Evolutionary conservation across 2,888 invertebrate genomes (phyloP).

Genomic region (Microctonus aethiopoides): DNA sequence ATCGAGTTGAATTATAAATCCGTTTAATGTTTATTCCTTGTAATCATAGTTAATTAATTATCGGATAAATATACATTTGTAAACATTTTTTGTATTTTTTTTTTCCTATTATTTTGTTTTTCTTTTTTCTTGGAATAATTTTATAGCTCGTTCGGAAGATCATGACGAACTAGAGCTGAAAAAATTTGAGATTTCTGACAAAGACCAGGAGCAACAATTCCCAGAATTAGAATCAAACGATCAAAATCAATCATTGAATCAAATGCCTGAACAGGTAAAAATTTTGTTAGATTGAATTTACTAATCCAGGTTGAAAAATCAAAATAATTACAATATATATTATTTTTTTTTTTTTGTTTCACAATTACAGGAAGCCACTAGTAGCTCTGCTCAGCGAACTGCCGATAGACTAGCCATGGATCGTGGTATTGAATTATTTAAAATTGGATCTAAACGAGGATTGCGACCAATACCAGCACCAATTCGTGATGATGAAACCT

Average conservation of each 20-base stretch:
- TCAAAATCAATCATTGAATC: constrained; percentile 46
- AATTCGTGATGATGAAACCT: constrained; percentile 38
- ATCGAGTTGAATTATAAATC: background rate
- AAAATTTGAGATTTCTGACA: constrained; percentile 51
- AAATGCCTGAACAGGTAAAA: constrained; percentile 41
- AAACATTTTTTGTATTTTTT: no score
- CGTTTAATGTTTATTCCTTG: no score
- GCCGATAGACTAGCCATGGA: constrained; percentile 10
- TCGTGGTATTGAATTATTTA: constrained; percentile 5
- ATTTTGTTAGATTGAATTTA: background rate
- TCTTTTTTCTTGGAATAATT: background rate
- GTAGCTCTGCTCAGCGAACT: constrained; percentile 7
- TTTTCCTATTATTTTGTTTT: no score
- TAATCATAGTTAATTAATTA: no score
- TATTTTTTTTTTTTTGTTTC: no score
- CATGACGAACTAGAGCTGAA: constrained; percentile 60
- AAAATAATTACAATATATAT: no score
- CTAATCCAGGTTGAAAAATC: no score
- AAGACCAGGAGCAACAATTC: constrained; percentile 45
- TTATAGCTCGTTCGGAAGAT: constrained; percentile 52
- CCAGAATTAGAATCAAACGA: constrained; percentile 54
- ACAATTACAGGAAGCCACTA: no score
- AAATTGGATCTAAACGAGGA: constrained; percentile 15
- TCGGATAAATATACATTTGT: background rate
- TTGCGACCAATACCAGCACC: constrained; percentile 26